phyloP scores from a whole-genome alignment of 2,113 vertebrate species.

The Lagenorhynchus albirostris region DNA sequence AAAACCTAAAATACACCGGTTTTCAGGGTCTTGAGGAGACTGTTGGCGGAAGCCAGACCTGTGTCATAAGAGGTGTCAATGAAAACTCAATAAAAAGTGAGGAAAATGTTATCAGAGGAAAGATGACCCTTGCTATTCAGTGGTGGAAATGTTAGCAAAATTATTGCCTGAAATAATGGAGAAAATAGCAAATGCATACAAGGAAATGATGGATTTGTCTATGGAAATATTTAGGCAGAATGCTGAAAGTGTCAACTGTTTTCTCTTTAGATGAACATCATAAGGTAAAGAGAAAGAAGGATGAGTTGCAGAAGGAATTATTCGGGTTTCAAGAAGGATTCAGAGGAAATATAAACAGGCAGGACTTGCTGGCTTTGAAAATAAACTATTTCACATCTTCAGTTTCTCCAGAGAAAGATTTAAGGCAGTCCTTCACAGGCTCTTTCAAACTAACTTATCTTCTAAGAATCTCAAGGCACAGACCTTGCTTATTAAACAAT shows the following conservation, averaged over 20 bases:
- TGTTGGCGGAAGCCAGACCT: background rate
- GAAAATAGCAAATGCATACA: too few species aligned
- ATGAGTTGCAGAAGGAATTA: background rate
- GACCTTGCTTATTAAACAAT: accelerated
- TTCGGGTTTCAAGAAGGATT: background rate
- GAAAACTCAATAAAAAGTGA: background rate
- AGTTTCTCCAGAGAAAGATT: background rate
- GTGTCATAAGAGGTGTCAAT: accelerated
- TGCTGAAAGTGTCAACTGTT: background rate
- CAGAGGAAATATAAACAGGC: background rate
- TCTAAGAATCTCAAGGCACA: too few species aligned
- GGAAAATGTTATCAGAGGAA: background rate
- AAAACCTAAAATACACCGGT: background rate
- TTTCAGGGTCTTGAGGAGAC: background rate
- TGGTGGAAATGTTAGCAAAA: background rate
- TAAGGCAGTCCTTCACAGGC: too few species aligned
- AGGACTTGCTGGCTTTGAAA: background rate
- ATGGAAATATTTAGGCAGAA: too few species aligned
- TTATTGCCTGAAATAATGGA: background rate
- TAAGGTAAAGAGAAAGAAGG: background rate
- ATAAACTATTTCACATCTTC: background rate
- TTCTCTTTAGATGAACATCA: background rate
- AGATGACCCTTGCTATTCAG: background rate
- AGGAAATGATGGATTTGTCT: background rate
- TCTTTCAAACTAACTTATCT: too few species aligned